phyloP scores from a whole-genome alignment of 2,888 invertebrate genomes.

The Volucella bombylans region DNA sequence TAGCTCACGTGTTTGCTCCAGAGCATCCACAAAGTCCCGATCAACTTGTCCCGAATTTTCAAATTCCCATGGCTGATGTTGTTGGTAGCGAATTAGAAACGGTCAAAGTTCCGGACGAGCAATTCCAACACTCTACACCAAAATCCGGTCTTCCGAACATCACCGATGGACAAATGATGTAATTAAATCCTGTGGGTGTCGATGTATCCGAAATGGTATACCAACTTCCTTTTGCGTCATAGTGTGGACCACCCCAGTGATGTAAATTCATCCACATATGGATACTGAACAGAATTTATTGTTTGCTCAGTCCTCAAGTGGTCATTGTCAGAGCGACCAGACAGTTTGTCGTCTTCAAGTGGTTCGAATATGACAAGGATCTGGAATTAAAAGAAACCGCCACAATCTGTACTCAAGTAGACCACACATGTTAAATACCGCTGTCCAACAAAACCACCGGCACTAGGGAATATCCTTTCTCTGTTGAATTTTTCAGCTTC shows the following conservation, averaged over 20 bases:
- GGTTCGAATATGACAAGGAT: conserved; percentile 59
- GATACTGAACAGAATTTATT: not conserved
- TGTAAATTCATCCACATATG: not conserved
- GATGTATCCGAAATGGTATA: conserved; percentile 50
- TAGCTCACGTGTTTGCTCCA: too few species aligned
- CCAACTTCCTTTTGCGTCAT: conserved; percentile 53
- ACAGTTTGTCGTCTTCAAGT: conserved; percentile 78
- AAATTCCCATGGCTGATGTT: not conserved
- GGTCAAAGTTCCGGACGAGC: not conserved
- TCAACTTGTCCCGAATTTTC: too few species aligned
- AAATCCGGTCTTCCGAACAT: conserved; percentile 14
- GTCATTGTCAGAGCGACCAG: conserved; percentile 60
- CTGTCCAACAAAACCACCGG: conserved; percentile 56
- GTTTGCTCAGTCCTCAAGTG: conserved; percentile 30
- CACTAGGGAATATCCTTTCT: not conserved
- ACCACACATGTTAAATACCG: conserved; percentile 59
- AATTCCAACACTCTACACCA: not conserved
- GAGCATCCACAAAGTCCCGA: too few species aligned
- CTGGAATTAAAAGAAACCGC: conserved; percentile 44
- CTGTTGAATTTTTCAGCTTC: not conserved
- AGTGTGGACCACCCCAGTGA: conserved; percentile 49
- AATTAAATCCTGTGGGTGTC: conserved; percentile 36
- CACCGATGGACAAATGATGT: not conserved
- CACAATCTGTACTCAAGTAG: conserved; percentile 46
- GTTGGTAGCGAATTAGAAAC: not conserved